Base-by-base conservation (phyloP, 2,888 invertebrate genomes). In the Malthinus flaveolus region DNA sequence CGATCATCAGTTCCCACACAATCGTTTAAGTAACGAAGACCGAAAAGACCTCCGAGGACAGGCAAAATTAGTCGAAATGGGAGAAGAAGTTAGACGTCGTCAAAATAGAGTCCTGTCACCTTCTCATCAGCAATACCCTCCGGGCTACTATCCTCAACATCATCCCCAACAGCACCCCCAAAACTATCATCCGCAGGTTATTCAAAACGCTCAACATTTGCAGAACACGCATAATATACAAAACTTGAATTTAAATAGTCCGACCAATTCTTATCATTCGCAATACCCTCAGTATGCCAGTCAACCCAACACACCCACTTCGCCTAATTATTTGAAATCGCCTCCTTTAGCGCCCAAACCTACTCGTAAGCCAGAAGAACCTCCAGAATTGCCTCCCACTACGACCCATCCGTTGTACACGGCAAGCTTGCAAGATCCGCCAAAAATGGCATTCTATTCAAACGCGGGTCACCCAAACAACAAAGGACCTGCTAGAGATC, bases 1-100 rank as follows among this genome's bases (percentile, higher is more conserved):
- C 36, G 53, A 56, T 4, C 62, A 61, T 11, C 49, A 53, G 11
- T 49, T 58, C 9, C 47, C 53, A 45, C 61, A 66, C 36, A 56
- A 64, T 49, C 58, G 65, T 23, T 51, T 56, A 35, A 65, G 62
- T 31, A 62, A 62, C 13, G 66, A 69, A 7, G 63, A 62, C 7
- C 50, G 61, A 35, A 61, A 65, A 48, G 62, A 66, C 39, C 42
- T 75, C 32, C 66, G 77, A 23, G 83, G 85, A 1, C 79, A 83
- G 39, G 88, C 88, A 0, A 88, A 91, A 73, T 80, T 91, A 56
- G 86, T 87, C 3, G 92, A 92, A 77, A 90, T 92, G 89, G 87
- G 90, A 2, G 91, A 93, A 71, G 91, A 93, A 73, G 87, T 90
- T 7, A 78, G 88, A 59, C 78, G 90, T 45, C 75, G 88, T 11